Percentiles rank a stretch among this genome's conserved stretches.
Conservation (phyloP, 2,797 vertebrate species). For the Pagetopsis macropterus region DNA sequence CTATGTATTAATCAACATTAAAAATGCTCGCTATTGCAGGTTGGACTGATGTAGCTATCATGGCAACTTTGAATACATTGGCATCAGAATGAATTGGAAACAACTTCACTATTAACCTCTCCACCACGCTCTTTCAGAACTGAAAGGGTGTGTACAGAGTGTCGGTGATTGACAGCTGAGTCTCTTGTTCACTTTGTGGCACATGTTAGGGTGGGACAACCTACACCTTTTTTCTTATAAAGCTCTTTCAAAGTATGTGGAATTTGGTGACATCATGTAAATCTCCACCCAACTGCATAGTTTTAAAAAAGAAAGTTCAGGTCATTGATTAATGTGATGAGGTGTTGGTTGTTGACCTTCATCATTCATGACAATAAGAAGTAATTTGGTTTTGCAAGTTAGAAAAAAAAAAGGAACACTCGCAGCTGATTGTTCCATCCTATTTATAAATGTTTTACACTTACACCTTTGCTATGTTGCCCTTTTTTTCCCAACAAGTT, state of each 20-base stretch:
- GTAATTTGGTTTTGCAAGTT: background rate
- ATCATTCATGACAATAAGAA: background rate
- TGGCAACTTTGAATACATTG: background rate
- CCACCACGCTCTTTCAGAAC: background rate
- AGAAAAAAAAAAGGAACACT: background rate
- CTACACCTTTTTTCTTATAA: constrained; percentile 4
- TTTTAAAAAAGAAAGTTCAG: background rate
- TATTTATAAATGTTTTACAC: constrained; percentile 10
- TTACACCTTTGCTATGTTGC: constrained; percentile 5
- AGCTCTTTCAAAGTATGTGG: background rate
- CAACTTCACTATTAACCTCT: background rate
- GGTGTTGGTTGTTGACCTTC: background rate
- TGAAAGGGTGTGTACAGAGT: constrained; percentile 5
- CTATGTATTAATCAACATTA: too few relatives aligned
- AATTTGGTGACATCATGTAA: constrained; percentile 26
- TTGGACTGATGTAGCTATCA: background rate
- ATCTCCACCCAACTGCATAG: too few relatives aligned
- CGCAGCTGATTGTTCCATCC: background rate
- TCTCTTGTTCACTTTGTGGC: constrained; percentile 37
- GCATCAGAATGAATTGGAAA: constrained; percentile 1
- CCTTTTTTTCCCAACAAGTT: constrained; percentile 4
- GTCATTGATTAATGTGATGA: background rate
- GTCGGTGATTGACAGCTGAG: constrained; percentile 1
- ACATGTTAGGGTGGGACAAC: constrained; percentile 22
- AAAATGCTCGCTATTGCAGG: background rate